Base-by-base conservation (phyloP, 2,888 invertebrate genomes). In the Ephialtes manifestator region DNA sequence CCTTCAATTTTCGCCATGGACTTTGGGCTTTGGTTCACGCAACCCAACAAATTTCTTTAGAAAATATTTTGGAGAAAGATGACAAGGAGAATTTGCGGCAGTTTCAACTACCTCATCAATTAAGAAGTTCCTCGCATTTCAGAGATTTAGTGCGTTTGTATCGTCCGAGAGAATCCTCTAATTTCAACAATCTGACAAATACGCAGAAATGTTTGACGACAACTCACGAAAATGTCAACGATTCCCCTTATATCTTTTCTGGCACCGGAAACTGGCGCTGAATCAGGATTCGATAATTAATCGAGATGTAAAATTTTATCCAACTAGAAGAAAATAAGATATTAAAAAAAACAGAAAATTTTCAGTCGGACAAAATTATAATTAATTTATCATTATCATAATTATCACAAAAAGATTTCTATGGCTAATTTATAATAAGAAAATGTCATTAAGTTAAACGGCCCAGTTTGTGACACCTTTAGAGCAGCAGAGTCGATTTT, bases 11-110 rank as follows among this genome's bases (percentile, higher is more conserved):
- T 20, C 80, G 72, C 15, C 70, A 85, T 18, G 85, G 85, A 58
- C 43, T 80, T n/a, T 46, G 75, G 43, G 76, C 85, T 63, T 43
- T 85, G 13, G 75, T 51, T 7, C 75, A 60, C 43, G 85, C 76
- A 15, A 76, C 79, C 0, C 65, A 51, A 46, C 71, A 76, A 43
- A 82, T 82, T 31, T 75, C 58, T 18, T 24, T 71, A 4, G 35
- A 53, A 39, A 65, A 79, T 4, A 39, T 82, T 39, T 0, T 58
- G 31, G 60, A 80, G 24, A 75, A 79, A 10, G 75, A 63, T 10
- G 85, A 85, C 51, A 85, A 85, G 43, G 85, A 85, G 51, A 83
- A 85, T 55, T 58, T 76, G 13, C 79, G 70, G 78, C 31, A 71
- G 18, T 58, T 65, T 46, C 72, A 31, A 35, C 1, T 35, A 11